Evolutionary conservation across 2,113 vertebrate species (phyloP).

Genomic region (Ciconia maguari): DNA sequence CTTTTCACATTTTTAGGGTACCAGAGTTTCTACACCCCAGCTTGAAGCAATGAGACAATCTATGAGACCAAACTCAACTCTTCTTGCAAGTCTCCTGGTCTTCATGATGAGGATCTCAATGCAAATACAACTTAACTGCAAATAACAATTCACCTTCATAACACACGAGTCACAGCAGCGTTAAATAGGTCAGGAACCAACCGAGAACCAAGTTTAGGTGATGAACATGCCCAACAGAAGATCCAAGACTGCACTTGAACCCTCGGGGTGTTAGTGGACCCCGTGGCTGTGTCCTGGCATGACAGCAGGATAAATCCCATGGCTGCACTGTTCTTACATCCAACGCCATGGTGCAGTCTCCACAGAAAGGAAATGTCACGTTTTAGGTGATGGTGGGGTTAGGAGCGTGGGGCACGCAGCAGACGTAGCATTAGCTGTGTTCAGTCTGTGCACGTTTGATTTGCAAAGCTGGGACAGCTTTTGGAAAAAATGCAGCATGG

Average conservation of each 20-base stretch:
- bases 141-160: background rate
- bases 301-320: background rate
- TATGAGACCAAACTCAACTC: background rate
- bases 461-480: background rate
- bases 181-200: background rate
- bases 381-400: background rate
- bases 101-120: background rate
- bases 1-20: background rate
- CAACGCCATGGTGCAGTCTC: background rate
- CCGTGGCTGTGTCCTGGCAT: background rate
- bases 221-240: background rate
- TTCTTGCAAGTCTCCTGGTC: background rate
- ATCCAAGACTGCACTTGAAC: background rate
- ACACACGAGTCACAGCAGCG: background rate
- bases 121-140: background rate
- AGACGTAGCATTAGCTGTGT: background rate
- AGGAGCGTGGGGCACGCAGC: rapidly evolving
- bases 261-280: background rate
- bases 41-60: background rate
- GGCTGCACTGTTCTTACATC: background rate
- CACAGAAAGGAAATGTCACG: background rate
- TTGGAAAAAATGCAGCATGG: background rate
- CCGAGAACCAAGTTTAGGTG: background rate
- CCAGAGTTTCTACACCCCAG: background rate
- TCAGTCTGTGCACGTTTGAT: rapidly evolving